Percentiles rank a stretch among this genome's conserved stretches.
Evolutionary conservation across 2,888 invertebrate genomes (phyloP).

Genomic region (Sipha maydis): DNA sequence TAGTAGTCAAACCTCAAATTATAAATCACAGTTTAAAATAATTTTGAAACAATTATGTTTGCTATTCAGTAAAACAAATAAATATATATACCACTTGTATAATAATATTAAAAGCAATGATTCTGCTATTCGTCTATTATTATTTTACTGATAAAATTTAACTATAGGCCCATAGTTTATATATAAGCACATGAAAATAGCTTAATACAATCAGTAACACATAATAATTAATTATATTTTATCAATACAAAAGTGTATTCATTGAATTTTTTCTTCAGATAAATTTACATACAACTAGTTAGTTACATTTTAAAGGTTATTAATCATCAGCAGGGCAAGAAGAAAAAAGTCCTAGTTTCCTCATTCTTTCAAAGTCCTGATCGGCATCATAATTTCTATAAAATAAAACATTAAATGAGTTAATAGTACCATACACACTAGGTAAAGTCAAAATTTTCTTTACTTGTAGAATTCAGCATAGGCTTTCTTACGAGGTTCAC

Average conservation of each 20-base stretch:
- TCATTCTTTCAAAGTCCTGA: slow-evolving; percentile 63
- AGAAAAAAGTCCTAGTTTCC: slow-evolving; percentile 62
- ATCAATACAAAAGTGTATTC: slow-evolving; percentile 51
- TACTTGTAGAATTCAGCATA: slow-evolving; percentile 85
- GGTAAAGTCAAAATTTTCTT: slow-evolving; percentile 65
- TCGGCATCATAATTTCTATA: slow-evolving; percentile 63
- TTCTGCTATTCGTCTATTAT: neutral
- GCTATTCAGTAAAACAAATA: no score
- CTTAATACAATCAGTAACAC: slow-evolving; percentile 29
- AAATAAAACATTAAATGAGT: slow-evolving; percentile 19
- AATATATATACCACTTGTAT: neutral
- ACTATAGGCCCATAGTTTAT: neutral
- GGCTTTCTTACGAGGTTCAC: slow-evolving; percentile 71
- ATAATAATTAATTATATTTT: slow-evolving; percentile 50
- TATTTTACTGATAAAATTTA: neutral
- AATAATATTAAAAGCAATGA: neutral
- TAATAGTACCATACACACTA: neutral
- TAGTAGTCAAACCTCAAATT: no score
- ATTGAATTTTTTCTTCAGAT: slow-evolving; percentile 41
- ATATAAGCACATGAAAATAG: neutral
- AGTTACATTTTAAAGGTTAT: slow-evolving; percentile 26
- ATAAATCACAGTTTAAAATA: no score
- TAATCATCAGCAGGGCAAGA: slow-evolving; percentile 63
- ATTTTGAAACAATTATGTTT: no score
- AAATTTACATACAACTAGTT: slow-evolving; percentile 48